Conservation (phyloP, 2,888 invertebrate species). For the Ophion ellenae region DNA sequence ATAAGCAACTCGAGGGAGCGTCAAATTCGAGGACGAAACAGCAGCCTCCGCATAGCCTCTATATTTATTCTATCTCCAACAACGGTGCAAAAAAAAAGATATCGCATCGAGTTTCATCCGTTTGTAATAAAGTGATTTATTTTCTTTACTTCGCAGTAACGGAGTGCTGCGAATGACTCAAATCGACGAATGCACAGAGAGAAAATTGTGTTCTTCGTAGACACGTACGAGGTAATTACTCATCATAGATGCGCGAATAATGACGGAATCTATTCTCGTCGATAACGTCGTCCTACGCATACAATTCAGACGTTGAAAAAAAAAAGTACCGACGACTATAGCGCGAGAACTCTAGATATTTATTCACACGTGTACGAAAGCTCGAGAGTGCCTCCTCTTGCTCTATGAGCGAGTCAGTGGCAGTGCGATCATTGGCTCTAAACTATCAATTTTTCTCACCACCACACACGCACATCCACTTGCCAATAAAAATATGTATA, state of each 20-base stretch:
- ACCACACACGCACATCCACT: not conserved
- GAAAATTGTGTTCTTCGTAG: slow-evolving; percentile 20
- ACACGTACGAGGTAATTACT: slow-evolving; percentile 42
- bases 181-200: slow-evolving; percentile 12
- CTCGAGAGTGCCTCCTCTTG: not conserved
- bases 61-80: not conserved
- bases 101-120: not conserved
- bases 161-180: not conserved
- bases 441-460: not conserved
- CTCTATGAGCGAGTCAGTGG: not conserved
- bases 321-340: not conserved
- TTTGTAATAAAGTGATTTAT: not conserved
- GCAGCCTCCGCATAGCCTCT: not conserved
- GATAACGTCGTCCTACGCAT: slow-evolving; percentile 23
- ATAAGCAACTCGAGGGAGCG: not conserved
- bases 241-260: slow-evolving; percentile 39
- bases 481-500: not conserved
- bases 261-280: slow-evolving; percentile 49
- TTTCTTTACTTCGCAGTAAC: not conserved
- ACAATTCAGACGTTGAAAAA: not conserved
- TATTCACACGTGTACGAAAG: not conserved
- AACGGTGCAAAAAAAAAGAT: not conserved
- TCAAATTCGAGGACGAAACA: not conserved
- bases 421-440: slow-evolving; percentile 27
- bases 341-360: not conserved